Percentiles rank a stretch among this genome's conserved stretches.
phyloP scores from a whole-genome alignment of 2,797 vertebrate genomes.

The Schizothorax lantsangensis region DNA sequence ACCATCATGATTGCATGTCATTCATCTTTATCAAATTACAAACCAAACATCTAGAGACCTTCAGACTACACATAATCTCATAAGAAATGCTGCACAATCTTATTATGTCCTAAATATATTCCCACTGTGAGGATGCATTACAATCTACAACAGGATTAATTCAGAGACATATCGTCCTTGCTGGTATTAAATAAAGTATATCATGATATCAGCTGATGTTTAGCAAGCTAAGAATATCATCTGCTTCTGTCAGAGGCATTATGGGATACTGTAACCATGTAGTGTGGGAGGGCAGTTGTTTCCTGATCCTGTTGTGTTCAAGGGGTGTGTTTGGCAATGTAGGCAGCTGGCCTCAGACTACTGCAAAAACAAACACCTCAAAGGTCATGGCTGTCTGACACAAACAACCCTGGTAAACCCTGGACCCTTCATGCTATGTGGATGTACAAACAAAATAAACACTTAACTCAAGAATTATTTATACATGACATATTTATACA shows the following conservation, averaged over 20 bases:
- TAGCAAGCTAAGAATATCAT: slow-evolving; percentile 37
- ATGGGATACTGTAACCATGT: slow-evolving; percentile 45
- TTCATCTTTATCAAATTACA: not conserved
- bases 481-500: not conserved
- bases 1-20: not conserved
- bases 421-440: not conserved
- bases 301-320: not conserved
- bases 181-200: not conserved
- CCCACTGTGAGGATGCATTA: not conserved
- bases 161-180: not conserved
- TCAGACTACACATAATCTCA: not conserved
- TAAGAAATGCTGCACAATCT: not conserved
- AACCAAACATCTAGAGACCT: slow-evolving; percentile 13
- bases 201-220: slow-evolving; percentile 17
- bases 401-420: not conserved
- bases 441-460: slow-evolving; percentile 10
- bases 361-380: slow-evolving; percentile 30
- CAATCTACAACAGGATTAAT: not conserved
- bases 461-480: not conserved
- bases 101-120: not conserved
- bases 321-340: slow-evolving; percentile 4
- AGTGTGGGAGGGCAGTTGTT: slow-evolving; percentile 41
- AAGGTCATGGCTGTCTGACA: slow-evolving; percentile 16
- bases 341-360: slow-evolving; percentile 13
- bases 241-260: slow-evolving; percentile 52